Conservation (phyloP, 1,140 invertebrate genomes). For the Sitobion miscanthi region DNA sequence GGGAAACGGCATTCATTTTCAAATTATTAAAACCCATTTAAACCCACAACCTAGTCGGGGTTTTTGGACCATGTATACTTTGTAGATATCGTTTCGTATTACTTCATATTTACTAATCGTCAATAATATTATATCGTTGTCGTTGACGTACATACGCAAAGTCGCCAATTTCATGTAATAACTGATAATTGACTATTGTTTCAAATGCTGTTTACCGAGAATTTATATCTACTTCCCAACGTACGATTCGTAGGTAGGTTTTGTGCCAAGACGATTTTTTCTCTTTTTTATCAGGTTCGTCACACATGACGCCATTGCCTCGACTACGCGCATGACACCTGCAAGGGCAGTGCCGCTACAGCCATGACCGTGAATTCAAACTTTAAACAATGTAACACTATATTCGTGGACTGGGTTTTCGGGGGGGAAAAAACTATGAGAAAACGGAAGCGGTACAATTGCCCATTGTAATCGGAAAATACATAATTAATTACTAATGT, state of each 20-base stretch:
- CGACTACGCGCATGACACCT: neutral
- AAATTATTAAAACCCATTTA: too few relatives aligned
- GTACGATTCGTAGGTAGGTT: neutral
- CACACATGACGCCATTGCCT: neutral
- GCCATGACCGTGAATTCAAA: neutral
- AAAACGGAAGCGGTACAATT: neutral
- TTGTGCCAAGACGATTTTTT: neutral
- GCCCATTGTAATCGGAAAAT: neutral
- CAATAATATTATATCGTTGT: neutral
- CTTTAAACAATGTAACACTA: neutral
- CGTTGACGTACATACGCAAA: neutral
- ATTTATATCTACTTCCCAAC: neutral
- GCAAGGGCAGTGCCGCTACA: neutral
- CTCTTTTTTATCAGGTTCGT: neutral
- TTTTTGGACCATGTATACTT: too few relatives aligned
- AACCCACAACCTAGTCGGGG: too few relatives aligned
- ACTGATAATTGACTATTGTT: neutral
- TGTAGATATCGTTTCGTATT: neutral
- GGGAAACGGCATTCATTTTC: too few relatives aligned
- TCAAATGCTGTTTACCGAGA: neutral
- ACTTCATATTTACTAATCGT: neutral
- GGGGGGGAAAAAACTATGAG: neutral
- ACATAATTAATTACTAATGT: neutral
- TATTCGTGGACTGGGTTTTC: neutral
- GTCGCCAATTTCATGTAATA: neutral